phyloP scores from a whole-genome alignment of 1,140 invertebrate genomes.

The Vollenhovia emeryi region DNA sequence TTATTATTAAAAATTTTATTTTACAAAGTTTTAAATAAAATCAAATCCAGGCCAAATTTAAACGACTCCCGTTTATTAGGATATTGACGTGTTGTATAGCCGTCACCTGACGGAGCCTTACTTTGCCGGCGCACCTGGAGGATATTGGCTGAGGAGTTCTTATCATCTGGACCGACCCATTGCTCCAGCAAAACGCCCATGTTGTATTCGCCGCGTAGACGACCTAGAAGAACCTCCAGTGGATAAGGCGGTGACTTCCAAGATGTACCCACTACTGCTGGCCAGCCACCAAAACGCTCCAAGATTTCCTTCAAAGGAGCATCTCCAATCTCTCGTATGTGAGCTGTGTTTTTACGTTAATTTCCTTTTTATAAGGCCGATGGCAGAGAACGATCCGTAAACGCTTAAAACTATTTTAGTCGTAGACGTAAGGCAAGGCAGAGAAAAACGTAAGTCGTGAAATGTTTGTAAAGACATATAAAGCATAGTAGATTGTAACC shows the following conservation, averaged over 20 bases:
- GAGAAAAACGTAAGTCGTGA: too few relatives aligned
- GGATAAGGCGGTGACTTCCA: constrained; percentile 88
- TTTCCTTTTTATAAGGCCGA: constrained; percentile 5
- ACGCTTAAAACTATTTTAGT: too few relatives aligned
- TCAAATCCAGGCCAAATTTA: neutral
- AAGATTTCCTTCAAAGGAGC: constrained; percentile 87
- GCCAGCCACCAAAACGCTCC: constrained; percentile 91
- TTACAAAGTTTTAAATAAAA: neutral
- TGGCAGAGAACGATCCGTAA: too few relatives aligned
- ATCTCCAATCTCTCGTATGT: constrained; percentile 90
- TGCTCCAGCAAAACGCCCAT: constrained; percentile 91
- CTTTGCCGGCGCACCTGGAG: constrained; percentile 90
- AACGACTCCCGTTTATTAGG: neutral
- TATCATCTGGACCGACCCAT: constrained; percentile 94
- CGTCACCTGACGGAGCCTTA: constrained; percentile 79
- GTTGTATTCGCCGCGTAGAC: constrained; percentile 90
- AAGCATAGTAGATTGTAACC: too few relatives aligned
- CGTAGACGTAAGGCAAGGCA: too few relatives aligned
- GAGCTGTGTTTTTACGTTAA: constrained; percentile 84
- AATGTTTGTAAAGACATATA: too few relatives aligned
- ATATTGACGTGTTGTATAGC: constrained; percentile 56
- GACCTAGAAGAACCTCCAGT: constrained; percentile 89
- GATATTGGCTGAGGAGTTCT: constrained; percentile 94
- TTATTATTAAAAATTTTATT: neutral
- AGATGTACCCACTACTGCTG: constrained; percentile 87